A percentile compares a stretch with the other conserved stretches of the same genome.
Conservation (phyloP, 1,140 invertebrate genomes). For the Drosophila arawakana region DNA sequence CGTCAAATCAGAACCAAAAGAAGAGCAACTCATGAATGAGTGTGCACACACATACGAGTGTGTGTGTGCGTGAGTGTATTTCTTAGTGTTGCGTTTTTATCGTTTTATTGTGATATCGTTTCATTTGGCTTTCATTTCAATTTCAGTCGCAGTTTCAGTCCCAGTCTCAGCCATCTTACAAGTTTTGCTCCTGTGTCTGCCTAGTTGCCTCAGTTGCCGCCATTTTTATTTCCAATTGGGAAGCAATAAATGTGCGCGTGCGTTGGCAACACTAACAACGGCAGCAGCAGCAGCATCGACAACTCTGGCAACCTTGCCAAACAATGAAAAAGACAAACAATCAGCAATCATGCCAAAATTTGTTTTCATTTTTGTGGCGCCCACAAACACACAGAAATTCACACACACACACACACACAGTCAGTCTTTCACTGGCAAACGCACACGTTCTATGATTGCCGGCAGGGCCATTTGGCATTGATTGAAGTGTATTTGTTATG, state of each 20-base stretch:
- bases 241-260: constrained; percentile 82
- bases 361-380: constrained; percentile 82
- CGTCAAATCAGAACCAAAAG: constrained; percentile 38
- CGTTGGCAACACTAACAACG: constrained; percentile 62
- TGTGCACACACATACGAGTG: not conserved
- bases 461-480: constrained; percentile 75
- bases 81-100: constrained; percentile 34
- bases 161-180: not conserved
- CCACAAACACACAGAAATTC: constrained; percentile 42
- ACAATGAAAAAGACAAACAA: constrained; percentile 83
- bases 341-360: constrained; percentile 83
- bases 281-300: constrained; percentile 5
- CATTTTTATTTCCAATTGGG: constrained; percentile 82
- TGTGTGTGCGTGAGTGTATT: not conserved
- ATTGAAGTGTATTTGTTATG: constrained; percentile 81
- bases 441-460: constrained; percentile 66
- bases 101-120: constrained; percentile 46
- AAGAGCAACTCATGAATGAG: not conserved
- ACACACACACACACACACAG: constrained; percentile 22
- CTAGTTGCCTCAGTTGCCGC: constrained; percentile 33
- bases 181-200: constrained; percentile 13
- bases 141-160: constrained; percentile 34
- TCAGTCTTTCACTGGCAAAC: constrained; percentile 19
- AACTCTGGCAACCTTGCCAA: constrained; percentile 60
- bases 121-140: constrained; percentile 63